Conservation (phyloP, 2,113 vertebrate species). For the Cebus imitator region DNA sequence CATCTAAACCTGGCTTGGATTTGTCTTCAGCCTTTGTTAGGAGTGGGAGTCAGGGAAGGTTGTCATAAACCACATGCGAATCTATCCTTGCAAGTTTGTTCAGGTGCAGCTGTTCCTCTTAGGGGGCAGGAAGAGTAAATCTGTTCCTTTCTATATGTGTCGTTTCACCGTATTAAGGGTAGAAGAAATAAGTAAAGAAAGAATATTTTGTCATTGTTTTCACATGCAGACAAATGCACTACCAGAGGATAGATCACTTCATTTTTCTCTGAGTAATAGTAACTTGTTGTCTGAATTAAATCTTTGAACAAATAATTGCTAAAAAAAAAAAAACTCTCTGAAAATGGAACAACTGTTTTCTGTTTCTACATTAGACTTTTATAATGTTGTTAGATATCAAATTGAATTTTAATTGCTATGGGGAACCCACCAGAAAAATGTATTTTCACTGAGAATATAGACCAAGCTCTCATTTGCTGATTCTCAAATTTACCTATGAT, state of each 20-base stretch:
- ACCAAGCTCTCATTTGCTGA: not conserved
- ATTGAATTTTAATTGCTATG: not conserved
- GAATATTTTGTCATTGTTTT: not conserved
- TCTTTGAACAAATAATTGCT: not conserved
- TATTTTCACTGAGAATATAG: not conserved
- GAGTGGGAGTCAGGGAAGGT: not conserved
- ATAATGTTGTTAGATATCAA: not conserved
- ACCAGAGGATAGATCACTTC: not conserved
- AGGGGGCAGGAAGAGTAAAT: slow-evolving; percentile 17
- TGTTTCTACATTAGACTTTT: not conserved
- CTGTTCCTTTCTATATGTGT: not conserved
- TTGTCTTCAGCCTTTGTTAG: slow-evolving; percentile 27
- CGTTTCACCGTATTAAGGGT: not conserved
- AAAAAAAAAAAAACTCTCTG: not conserved
- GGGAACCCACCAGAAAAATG: not conserved
- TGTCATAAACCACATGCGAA: slow-evolving; percentile 21
- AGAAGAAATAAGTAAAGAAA: not conserved
- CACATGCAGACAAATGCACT: not conserved
- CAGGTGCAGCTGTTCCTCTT: slow-evolving; percentile 62
- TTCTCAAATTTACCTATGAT: not conserved
- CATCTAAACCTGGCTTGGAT: not conserved
- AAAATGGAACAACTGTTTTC: not conserved
- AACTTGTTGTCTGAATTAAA: not conserved
- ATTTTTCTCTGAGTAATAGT: not conserved
- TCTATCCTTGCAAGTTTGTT: slow-evolving; percentile 55